These are phyloP conservation scores for Corythaeola cristata DNA, from an alignment of 2,113 vertebrate genomes.

Conservation along the genomic window DNA sequence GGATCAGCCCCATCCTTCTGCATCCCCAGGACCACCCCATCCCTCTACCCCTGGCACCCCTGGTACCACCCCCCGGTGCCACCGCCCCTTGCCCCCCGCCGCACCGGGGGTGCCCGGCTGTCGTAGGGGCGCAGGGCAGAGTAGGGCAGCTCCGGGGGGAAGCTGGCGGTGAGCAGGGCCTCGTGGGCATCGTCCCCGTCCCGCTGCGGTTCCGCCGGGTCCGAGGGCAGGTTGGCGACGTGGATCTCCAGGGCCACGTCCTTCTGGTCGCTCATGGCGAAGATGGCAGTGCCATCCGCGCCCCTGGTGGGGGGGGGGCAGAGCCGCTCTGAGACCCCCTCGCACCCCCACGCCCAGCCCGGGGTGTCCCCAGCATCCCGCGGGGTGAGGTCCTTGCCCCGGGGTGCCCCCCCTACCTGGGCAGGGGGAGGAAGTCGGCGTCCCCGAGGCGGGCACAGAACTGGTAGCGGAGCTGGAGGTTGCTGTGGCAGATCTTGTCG, in stretches of 20 bases:
- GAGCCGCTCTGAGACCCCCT: no score
- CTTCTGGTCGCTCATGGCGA: slow-evolving; percentile 87
- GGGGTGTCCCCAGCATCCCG: fast-evolving
- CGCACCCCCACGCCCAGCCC: no score
- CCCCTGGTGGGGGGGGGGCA: slow-evolving; percentile 47
- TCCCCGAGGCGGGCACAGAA: slow-evolving; percentile 81
- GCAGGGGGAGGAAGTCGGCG: slow-evolving; percentile 84
- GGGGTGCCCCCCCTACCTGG: slow-evolving; percentile 71
- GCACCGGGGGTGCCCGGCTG: not conserved
- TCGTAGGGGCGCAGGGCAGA: slow-evolving; percentile 75
- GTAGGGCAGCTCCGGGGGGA: slow-evolving; percentile 84
- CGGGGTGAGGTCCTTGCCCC: not conserved
- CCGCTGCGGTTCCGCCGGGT: slow-evolving; percentile 73
- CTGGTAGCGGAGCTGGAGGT: slow-evolving; percentile 81
- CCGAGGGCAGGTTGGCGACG: slow-evolving; percentile 86
- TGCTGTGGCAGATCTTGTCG: slow-evolving; percentile 94
- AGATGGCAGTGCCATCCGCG: slow-evolving; percentile 75
- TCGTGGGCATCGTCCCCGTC: slow-evolving; percentile 93
- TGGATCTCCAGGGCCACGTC: slow-evolving; percentile 86
- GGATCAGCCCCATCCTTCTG: not conserved
- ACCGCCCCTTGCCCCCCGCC: not conserved
- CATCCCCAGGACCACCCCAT: not conserved
- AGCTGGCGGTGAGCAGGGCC: slow-evolving; percentile 80
- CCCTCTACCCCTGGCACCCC: not conserved
- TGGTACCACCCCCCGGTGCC: no score